Evolutionary conservation across 2,113 vertebrate genomes (phyloP).

Genomic region (Cyprinodon brontotheroides): DNA sequence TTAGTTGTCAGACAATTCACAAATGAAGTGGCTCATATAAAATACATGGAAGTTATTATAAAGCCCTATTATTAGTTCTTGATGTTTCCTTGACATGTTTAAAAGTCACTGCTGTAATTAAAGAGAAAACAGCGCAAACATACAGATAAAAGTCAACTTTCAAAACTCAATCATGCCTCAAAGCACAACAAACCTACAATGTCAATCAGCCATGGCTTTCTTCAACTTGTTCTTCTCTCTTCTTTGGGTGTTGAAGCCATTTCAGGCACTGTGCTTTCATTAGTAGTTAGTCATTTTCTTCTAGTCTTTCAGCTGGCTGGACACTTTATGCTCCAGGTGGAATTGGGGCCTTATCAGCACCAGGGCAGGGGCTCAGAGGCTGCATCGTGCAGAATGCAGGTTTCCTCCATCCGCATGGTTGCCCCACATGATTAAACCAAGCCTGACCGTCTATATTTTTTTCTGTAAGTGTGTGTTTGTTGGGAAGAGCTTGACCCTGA

Average conservation of each 20-base stretch:
- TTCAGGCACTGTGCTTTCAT: constrained; percentile 20
- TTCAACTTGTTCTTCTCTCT: background rate
- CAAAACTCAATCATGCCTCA: constrained; percentile 1
- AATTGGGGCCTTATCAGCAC: constrained; percentile 76
- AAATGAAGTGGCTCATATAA: no score
- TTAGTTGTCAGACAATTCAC: no score
- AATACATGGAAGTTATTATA: no score
- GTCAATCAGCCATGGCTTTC: background rate
- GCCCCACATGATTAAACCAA: constrained; percentile 66
- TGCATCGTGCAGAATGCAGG: constrained; percentile 56
- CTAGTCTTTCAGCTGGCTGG: constrained; percentile 59
- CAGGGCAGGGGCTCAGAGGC: constrained; percentile 63
- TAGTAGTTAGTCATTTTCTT: constrained; percentile 52
- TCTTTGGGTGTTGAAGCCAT: constrained; percentile 39
- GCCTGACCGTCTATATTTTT: constrained; percentile 13
- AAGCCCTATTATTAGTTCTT: no score
- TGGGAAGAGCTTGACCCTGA: constrained; percentile 5
- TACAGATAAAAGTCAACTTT: constrained; percentile 12
- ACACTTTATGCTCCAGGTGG: constrained; percentile 68
- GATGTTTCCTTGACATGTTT: background rate
- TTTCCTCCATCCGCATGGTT: constrained; percentile 57
- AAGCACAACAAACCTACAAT: background rate
- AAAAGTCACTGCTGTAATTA: constrained; percentile 24
- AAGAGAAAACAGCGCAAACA: no score
- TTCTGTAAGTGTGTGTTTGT: constrained; percentile 18